A percentile compares a stretch with the other conserved stretches of the same genome.
Conservation (phyloP, 2,888 invertebrate species). For the Volucella bombylans region DNA sequence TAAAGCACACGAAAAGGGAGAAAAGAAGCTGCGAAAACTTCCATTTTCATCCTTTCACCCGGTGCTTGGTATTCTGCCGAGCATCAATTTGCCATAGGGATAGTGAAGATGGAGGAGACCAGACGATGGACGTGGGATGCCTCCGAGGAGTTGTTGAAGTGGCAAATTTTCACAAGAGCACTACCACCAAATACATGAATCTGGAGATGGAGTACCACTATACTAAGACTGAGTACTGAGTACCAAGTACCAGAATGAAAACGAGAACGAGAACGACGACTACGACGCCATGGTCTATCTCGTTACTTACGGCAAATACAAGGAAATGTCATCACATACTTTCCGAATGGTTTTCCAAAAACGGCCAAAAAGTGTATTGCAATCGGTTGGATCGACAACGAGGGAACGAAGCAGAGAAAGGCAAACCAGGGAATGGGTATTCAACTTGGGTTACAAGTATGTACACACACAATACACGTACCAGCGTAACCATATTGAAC, state of each 20-base stretch:
- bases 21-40: constrained; percentile 73
- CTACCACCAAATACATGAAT: constrained; percentile 72
- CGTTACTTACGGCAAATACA: constrained; percentile 75
- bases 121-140: constrained; percentile 64
- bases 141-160: constrained; percentile 82
- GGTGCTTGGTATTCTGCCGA: constrained; percentile 69
- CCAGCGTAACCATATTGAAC: constrained; percentile 66
- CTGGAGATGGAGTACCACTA: background rate
- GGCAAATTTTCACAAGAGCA: constrained; percentile 80
- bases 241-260: constrained; percentile 35
- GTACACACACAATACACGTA: constrained; percentile 34
- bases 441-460: constrained; percentile 36
- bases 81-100: constrained; percentile 70
- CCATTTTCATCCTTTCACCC: constrained; percentile 72
- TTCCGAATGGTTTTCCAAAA: constrained; percentile 74
- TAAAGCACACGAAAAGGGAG: constrained; percentile 68
- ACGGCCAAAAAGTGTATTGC: constrained; percentile 62
- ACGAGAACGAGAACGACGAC: constrained; percentile 62
- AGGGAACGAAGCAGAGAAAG: constrained; percentile 4
- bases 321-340: constrained; percentile 73
- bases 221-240: too few relatives aligned
- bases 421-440: background rate
- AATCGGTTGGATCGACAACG: constrained; percentile 5
- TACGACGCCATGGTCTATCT: constrained; percentile 74
- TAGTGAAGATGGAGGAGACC: constrained; percentile 40